Evolutionary conservation across 35 echinoderm and acorn worm genomes (phyloP).

Genomic region (Heliocidaris erythrogramma): DNA sequence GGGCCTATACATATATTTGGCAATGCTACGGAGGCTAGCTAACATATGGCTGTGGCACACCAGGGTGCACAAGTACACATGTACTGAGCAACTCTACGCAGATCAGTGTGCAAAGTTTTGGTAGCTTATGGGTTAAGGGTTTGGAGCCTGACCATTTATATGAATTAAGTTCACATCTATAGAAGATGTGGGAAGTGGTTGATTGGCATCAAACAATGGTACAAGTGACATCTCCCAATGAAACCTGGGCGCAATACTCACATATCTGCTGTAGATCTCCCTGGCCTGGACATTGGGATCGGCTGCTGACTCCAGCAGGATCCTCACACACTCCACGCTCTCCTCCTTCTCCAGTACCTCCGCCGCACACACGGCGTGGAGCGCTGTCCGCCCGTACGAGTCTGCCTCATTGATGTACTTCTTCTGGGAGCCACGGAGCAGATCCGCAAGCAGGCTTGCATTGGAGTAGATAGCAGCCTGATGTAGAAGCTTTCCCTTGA

Average conservation of each 20-base stretch:
- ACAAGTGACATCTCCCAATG: not conserved
- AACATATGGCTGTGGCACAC: too few relatives aligned
- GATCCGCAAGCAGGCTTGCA: constrained; percentile 61
- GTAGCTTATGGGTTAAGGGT: too few relatives aligned
- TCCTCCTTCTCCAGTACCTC: constrained; percentile 71
- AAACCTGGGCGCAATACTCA: constrained; percentile 38
- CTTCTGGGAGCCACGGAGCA: constrained; percentile 75
- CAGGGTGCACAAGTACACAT: too few relatives aligned
- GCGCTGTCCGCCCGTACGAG: constrained; percentile 78
- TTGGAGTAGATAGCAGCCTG: constrained; percentile 93
- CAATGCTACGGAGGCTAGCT: too few relatives aligned
- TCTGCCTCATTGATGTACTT: constrained; percentile 77
- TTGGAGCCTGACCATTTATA: too few relatives aligned
- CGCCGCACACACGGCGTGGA: constrained; percentile 79
- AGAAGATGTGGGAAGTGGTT: too few relatives aligned
- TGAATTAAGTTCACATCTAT: too few relatives aligned
- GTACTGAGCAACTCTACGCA: too few relatives aligned
- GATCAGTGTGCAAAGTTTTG: too few relatives aligned
- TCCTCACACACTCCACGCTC: constrained; percentile 71
- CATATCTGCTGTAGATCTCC: constrained; percentile 63
- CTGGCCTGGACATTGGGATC: constrained; percentile 79
- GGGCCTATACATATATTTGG: too few relatives aligned
- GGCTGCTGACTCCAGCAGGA: constrained; percentile 79
- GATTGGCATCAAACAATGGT: too few relatives aligned
- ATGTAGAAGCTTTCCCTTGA: constrained; percentile 77